Percentiles rank a stretch among this genome's conserved stretches.
These are phyloP conservation scores for Urocitellus parryii DNA, from an alignment of 2,113 vertebrate species.

Conservation along the genomic window DNA sequence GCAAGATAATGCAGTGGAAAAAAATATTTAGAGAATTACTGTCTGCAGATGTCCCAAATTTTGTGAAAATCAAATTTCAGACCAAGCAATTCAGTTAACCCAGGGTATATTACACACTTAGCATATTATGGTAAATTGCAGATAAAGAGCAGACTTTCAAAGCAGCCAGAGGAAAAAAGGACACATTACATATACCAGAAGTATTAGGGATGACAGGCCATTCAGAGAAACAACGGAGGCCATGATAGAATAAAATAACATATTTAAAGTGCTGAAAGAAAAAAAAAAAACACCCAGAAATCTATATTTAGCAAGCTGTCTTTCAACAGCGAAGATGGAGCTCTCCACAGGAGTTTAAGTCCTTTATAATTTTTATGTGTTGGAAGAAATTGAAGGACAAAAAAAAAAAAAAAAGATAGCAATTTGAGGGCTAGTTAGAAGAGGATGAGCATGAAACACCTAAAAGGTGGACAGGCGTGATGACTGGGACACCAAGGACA, in stretches of 20 bases:
- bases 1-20: background rate
- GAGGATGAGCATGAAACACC: background rate
- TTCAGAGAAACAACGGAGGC: background rate
- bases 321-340: background rate
- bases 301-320: background rate
- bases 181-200: too few species aligned
- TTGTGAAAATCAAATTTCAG: constrained; percentile 9
- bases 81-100: background rate
- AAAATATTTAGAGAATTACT: background rate
- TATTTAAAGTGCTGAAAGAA: background rate
- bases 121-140: background rate
- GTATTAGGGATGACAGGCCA: background rate
- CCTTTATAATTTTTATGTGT: background rate
- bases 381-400: background rate
- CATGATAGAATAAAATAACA: background rate
- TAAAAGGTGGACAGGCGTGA: background rate
- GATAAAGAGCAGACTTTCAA: too few species aligned
- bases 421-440: background rate
- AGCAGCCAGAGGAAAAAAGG: background rate
- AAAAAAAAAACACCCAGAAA: background rate
- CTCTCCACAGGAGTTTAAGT: background rate
- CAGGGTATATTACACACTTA: background rate
- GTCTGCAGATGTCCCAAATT: background rate
- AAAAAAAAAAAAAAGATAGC: background rate
- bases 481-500: background rate